A percentile compares a stretch with the other conserved stretches of the same genome.
Conservation (phyloP, 2,113 vertebrate species). For the Gambusia holbrooki region DNA sequence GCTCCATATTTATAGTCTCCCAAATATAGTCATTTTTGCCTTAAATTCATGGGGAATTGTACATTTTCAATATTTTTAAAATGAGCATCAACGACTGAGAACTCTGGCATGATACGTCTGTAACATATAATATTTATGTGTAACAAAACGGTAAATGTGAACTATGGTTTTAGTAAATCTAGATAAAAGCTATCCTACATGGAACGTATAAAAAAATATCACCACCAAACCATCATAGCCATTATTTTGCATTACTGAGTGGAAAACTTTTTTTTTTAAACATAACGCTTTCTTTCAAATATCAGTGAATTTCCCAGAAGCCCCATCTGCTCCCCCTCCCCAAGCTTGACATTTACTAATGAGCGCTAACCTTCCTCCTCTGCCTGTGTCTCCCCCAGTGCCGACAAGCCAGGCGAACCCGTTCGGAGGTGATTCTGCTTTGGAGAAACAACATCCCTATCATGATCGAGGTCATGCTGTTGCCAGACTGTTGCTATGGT, state of each 20-base stretch:
- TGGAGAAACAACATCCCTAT: slow-evolving; percentile 97
- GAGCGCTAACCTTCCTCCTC: slow-evolving; percentile 46
- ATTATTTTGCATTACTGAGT: neutral
- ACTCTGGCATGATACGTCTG: too few species aligned
- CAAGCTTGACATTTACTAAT: slow-evolving; percentile 16
- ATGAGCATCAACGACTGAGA: too few species aligned
- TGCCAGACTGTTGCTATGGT: slow-evolving; percentile 98
- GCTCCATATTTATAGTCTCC: too few species aligned
- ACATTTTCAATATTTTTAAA: too few species aligned
- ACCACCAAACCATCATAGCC: neutral
- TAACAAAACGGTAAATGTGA: neutral
- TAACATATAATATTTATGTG: too few species aligned
- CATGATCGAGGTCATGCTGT: slow-evolving; percentile 98
- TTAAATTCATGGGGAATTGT: too few species aligned
- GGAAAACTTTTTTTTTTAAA: too few species aligned
- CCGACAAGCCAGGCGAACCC: slow-evolving; percentile 92
- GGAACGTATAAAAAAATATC: too few species aligned
- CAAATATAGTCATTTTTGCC: too few species aligned
- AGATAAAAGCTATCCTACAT: neutral
- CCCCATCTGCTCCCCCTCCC: slow-evolving; percentile 14
- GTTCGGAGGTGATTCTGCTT: slow-evolving; percentile 91
- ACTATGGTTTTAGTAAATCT: neutral
- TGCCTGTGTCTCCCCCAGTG: slow-evolving; percentile 80
- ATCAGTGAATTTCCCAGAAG: neutral
- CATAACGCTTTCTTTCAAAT: neutral